Evolutionary conservation across 2,797 vertebrate species (phyloP), one percentile per base, ranked within the genome.

Genomic region (Acomys russatus): DNA sequence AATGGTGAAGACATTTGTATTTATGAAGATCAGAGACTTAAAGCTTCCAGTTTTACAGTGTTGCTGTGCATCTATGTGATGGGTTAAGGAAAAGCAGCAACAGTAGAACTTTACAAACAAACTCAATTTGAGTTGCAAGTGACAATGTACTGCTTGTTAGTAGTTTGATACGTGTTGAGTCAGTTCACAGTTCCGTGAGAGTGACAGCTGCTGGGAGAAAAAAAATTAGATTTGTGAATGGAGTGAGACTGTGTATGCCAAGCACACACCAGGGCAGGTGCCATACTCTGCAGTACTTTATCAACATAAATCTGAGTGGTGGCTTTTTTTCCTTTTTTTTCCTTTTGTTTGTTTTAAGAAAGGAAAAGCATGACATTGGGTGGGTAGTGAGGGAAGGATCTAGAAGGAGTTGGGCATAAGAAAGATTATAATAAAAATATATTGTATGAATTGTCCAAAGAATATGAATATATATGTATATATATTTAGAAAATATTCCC

Each of bases 401-500:
- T 23, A 28, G 12, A 83, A 83, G n/a, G 6, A 38, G 79, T 82
- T 38, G 23, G 7, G 6, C 10, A 51, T 54, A 12, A 86, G 30
- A 86, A 70, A 86, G 17, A 15, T n/a, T 68, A n/a, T 86, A 6
- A 6, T 70, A n/a, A 68, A 84, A 86, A 83, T n/a, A 23, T 2
- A 51, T 20, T 51, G 30, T 70, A 15, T 54, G 11, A 51, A 83
- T 23, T 68, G 23, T n/a, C 20, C 33, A n/a, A 70, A 85, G 18
- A 68, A 85, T 66, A 51, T 9, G 12, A 35, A 35, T 4, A 23
- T 12, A 12, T 10, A 79, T 10, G 56, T n/a, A 56, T 20, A 20
- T 28, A 84, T 91, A 85, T 44, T 78, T 78, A 73, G 59, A 64
- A 93, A 95, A 83, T 92, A 51, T 79, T 84, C 90, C 66, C 54